A percentile compares a stretch with the other conserved stretches of the same genome.
phyloP scores from a whole-genome alignment of 2,797 vertebrate genomes.

The Phaenicophaeus curvirostris region DNA sequence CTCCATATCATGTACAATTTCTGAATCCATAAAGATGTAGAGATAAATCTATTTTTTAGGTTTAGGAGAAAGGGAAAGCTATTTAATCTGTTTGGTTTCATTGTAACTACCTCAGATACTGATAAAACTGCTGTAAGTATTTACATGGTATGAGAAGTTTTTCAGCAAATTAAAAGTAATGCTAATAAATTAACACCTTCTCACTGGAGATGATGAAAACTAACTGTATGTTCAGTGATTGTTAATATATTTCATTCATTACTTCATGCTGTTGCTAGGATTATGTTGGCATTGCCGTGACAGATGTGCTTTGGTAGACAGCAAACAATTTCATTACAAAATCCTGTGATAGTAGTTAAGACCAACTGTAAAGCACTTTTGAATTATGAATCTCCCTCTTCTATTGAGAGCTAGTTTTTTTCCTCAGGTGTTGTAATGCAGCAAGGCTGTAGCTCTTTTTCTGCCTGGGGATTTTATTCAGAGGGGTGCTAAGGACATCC shows the following conservation, averaged over 20 bases:
- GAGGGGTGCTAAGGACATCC: background rate
- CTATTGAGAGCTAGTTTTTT: background rate
- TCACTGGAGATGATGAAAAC: background rate
- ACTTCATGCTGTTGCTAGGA: background rate
- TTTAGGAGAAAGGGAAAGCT: background rate
- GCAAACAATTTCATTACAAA: background rate
- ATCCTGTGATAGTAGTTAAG: background rate
- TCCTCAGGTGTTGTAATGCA: background rate
- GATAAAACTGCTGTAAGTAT: background rate
- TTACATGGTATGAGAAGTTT: background rate
- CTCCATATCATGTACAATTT: background rate
- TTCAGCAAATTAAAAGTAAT: background rate
- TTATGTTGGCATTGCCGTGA: background rate
- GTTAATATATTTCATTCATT: conserved; percentile 12
- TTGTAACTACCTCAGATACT: background rate
- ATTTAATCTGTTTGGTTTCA: background rate
- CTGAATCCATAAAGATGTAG: background rate
- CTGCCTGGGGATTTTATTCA: background rate
- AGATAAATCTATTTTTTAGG: background rate
- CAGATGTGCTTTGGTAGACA: background rate
- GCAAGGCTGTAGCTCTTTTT: background rate
- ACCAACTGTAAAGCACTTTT: background rate
- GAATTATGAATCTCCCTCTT: background rate
- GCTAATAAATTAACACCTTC: background rate
- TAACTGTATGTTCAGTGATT: background rate